Percentiles rank a stretch among this genome's conserved stretches.
Evolutionary conservation across 2,888 invertebrate genomes (phyloP).

Genomic region (Drosophila parthenogenetica): DNA sequence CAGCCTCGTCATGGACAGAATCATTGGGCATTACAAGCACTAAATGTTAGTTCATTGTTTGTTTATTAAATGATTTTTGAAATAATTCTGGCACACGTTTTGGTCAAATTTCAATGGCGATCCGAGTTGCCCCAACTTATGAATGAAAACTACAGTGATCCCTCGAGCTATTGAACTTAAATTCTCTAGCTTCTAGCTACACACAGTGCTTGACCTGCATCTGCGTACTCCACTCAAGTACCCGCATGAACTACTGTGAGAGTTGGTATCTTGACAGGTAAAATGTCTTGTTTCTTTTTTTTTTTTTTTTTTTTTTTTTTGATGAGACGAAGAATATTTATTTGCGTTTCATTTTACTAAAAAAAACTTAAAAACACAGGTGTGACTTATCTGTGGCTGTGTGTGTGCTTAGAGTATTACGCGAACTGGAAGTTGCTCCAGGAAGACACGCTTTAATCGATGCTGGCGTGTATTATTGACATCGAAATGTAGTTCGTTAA

Average conservation of each 20-base stretch:
- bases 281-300: neutral
- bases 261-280: neutral
- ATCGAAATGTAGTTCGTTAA: too few species aligned
- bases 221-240: slow-evolving; percentile 28
- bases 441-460: too few species aligned
- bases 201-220: slow-evolving; percentile 61
- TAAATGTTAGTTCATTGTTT: slow-evolving; percentile 40
- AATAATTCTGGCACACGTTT: slow-evolving; percentile 7
- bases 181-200: slow-evolving; percentile 12
- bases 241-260: slow-evolving; percentile 47
- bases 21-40: slow-evolving; percentile 36
- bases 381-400: too few species aligned
- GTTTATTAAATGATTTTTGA: slow-evolving; percentile 61
- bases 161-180: slow-evolving; percentile 41
- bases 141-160: slow-evolving; percentile 42
- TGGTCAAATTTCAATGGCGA: slow-evolving; percentile 17
- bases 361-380: too few species aligned
- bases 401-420: too few species aligned
- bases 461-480: too few species aligned
- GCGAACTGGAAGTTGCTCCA: too few species aligned
- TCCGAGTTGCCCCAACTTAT: slow-evolving; percentile 24
- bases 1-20: slow-evolving; percentile 37
- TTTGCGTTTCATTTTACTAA: too few species aligned
- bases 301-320: too few species aligned
- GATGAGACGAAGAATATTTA: too few species aligned